phyloP scores from a whole-genome alignment of 2,113 vertebrate genomes.

The Hystrix brachyura region DNA sequence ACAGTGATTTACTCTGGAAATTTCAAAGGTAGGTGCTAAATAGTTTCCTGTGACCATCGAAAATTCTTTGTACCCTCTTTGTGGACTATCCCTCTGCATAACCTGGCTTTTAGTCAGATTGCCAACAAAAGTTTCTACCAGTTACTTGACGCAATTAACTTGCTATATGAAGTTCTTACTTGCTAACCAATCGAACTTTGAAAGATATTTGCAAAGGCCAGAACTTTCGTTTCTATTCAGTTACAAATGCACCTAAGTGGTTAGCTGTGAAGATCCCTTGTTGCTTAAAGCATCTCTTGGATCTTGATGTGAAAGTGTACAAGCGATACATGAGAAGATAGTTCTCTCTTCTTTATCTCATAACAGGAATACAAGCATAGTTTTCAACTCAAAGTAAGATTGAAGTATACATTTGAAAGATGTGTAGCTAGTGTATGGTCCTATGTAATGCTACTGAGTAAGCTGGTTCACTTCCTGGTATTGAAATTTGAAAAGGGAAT shows the following conservation, averaged over 20 bases:
- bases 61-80: not conserved
- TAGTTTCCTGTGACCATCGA: not conserved
- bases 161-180: not conserved
- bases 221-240: not conserved
- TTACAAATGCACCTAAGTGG: not conserved
- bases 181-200: not conserved
- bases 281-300: not conserved
- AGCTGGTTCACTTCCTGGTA: not conserved
- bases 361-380: not conserved
- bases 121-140: not conserved
- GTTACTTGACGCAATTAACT: not conserved
- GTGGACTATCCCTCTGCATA: not conserved
- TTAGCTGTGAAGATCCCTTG: not conserved
- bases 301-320: not conserved
- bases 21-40: slow-evolving; percentile 38
- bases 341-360: not conserved
- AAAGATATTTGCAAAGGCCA: not conserved
- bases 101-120: not conserved
- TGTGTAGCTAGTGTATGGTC: not conserved
- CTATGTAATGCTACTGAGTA: not conserved
- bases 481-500: slow-evolving; percentile 32
- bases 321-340: not conserved
- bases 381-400: slow-evolving; percentile 22
- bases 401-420: not conserved
- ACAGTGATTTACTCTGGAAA: not conserved